These are phyloP conservation scores for Gnathonemus echidnorhynchus DNA, from an alignment of 2,113 vertebrate genomes.

Conservation along the genomic window DNA sequence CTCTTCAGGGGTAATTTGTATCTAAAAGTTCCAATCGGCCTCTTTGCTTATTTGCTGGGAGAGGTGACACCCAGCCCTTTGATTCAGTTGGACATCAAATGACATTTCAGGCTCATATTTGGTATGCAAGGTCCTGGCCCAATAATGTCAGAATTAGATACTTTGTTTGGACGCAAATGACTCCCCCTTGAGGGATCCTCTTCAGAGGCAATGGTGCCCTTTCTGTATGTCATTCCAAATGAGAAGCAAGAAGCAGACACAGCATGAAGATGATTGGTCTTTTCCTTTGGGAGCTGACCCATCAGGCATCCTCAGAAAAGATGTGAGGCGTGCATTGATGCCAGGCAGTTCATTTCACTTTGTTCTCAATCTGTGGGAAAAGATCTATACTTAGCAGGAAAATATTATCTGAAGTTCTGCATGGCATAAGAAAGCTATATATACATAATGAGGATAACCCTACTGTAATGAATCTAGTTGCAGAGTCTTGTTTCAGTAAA, in stretches of 20 bases:
- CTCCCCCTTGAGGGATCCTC: not conserved
- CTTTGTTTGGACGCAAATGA: not conserved
- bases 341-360: not conserved
- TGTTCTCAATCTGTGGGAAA: not conserved
- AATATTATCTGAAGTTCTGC: not conserved
- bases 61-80: not conserved
- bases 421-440: not conserved
- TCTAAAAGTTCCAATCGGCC: not conserved
- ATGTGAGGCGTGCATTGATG: not conserved
- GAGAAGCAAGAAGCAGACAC: conserved; percentile 1
- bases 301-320: not conserved
- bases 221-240: not conserved
- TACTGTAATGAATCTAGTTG: not conserved
- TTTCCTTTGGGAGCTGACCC: not conserved
- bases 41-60: not conserved
- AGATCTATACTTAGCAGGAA: not conserved
- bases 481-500: not conserved
- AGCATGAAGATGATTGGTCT: not conserved
- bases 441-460: not conserved
- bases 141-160: not conserved
- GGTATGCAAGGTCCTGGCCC: conserved; percentile 1
- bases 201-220: not conserved
- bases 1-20: not conserved
- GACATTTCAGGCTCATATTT: conserved; percentile 8
- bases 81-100: not conserved